Percentiles rank a stretch among this genome's conserved stretches.
Conservation (phyloP, 2,888 invertebrate species). For the Trissolcus brochymenae region DNA sequence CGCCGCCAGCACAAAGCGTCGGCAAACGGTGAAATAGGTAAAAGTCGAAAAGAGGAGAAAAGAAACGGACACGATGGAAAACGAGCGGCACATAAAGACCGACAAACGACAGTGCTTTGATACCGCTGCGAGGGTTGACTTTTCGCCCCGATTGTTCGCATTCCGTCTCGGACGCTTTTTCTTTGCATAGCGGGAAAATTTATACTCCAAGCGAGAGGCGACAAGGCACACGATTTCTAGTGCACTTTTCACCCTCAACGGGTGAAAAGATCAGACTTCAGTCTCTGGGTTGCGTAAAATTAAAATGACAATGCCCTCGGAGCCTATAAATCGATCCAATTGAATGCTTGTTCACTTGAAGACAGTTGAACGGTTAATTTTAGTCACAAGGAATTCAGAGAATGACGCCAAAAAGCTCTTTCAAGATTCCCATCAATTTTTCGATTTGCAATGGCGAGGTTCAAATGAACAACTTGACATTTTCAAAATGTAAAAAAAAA, state of each 20-base stretch:
- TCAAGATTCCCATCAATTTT: too few relatives aligned
- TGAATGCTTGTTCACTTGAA: not conserved
- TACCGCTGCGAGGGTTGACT: slow-evolving; percentile 38
- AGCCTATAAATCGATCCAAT: too few relatives aligned
- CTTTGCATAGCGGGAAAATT: slow-evolving; percentile 50
- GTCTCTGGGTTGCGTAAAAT: slow-evolving; percentile 39
- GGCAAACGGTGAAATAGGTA: slow-evolving; percentile 54
- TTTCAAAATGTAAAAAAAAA: too few relatives aligned
- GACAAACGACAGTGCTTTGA: slow-evolving; percentile 50
- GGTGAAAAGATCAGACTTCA: slow-evolving; percentile 18
- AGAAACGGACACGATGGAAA: slow-evolving; percentile 18
- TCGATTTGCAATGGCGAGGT: too few relatives aligned
- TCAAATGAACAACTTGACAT: too few relatives aligned
- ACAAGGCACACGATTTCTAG: slow-evolving; percentile 18
- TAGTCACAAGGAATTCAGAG: not conserved
- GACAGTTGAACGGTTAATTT: slow-evolving; percentile 5
- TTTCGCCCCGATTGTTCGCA: slow-evolving; percentile 35
- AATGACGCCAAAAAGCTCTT: too few relatives aligned
- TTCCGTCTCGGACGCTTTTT: slow-evolving; percentile 14
- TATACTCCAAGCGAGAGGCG: slow-evolving; percentile 25
- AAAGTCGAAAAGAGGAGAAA: slow-evolving; percentile 50
- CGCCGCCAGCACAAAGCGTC: slow-evolving; percentile 47
- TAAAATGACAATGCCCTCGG: slow-evolving; percentile 35
- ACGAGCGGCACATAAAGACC: slow-evolving; percentile 27
- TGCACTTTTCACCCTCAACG: slow-evolving; percentile 41